Evolutionary conservation across 2,888 invertebrate species (phyloP), one percentile per base, ranked within the genome.

Genomic region (Eilema depressum): DNA sequence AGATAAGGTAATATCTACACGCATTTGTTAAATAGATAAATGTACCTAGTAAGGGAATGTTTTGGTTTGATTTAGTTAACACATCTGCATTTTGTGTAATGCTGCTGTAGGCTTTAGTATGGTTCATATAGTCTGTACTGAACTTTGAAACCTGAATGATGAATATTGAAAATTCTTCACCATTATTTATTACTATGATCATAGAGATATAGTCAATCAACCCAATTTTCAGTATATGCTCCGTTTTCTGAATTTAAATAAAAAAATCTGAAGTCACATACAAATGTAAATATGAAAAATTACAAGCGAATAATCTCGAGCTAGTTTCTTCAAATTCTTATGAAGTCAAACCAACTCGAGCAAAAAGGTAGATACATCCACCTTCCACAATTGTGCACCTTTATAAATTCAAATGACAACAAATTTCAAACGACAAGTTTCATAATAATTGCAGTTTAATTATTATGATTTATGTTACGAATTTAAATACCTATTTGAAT

Each of bases 1-100:
- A 88, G 92, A 92, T 92, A 92, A 91, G 88, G 85, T 85, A 78
- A 83, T 83, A 84, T 85, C 80, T 85, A 85, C 82, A 86, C 62
- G 47, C 86, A 77, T 79, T 83, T 77, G 70, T 77, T 73, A 71
- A 66, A 77, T 57, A 69, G 66, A 71, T 71, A 41, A 41, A 68
- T 66, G 66, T 56, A 11, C 37, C 65, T 59, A 53, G 53, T 53
- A n/a, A 4, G 20, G 53, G n/a, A n/a, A n/a, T 65, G 76, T 85
- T 81, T 84, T 84, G 77, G 71, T 81, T 81, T 77, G 71, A 66
- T 63, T 62, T 26, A 28, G 28, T 33, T 60, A 30, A 59, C 47
- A 23, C 10, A 53, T 11, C 25, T 25, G 61, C 25, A 10, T 30
- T 53, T 3, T 37, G 12, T 12, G 20, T 66, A 20, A 47, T 47